Conservation (phyloP, 2,888 invertebrate species). For the Drosophila meridionalis region DNA sequence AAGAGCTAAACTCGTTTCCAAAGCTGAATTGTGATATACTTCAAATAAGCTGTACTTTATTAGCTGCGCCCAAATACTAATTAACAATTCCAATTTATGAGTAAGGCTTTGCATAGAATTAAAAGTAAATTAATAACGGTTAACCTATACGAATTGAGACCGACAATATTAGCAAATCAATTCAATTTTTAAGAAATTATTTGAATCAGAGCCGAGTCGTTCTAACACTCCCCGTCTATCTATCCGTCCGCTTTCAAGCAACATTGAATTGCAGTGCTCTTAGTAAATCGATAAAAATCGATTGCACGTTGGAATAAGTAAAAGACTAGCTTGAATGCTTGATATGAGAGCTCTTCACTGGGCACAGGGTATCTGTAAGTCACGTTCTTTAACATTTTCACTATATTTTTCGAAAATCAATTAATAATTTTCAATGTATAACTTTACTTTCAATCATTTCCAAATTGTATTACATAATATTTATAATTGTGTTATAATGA, state of each 20-base stretch:
- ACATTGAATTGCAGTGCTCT: no score
- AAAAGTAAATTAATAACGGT: background rate
- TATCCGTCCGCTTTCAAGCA: no score
- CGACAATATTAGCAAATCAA: background rate
- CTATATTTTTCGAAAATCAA: background rate
- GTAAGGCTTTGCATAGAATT: background rate
- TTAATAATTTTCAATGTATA: background rate
- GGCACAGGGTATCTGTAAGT: background rate
- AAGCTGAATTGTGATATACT: background rate
- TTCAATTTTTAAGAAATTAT: background rate
- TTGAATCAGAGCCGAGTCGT: no score
- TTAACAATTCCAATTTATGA: background rate
- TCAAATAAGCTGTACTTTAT: background rate
- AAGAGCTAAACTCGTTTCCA: constrained; percentile 11
- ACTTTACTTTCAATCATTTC: background rate
- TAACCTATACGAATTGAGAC: background rate
- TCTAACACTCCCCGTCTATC: no score
- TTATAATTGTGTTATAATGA: background rate
- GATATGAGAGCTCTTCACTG: no score
- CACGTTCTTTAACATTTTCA: no score
- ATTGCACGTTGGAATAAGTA: no score
- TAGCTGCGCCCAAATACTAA: background rate
- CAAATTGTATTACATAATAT: background rate
- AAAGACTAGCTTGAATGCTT: no score
- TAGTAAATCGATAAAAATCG: no score